Evolutionary conservation across 2,888 invertebrate genomes (phyloP).

Genomic region (Deilephila porcellus): DNA sequence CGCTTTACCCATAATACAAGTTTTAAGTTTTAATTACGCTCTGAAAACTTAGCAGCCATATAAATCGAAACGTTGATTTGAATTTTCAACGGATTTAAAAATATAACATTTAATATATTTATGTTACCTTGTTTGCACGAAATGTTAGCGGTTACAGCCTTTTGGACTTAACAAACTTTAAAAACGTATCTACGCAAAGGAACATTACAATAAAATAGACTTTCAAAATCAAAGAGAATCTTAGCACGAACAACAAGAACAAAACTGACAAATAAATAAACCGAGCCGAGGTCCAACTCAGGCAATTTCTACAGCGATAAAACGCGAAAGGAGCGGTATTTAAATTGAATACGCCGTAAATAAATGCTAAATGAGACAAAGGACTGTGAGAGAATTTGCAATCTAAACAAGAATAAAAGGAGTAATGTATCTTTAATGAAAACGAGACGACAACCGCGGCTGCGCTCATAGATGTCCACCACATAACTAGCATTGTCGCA

Average conservation of each 20-base stretch:
- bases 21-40: conserved; percentile 82
- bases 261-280: conserved; percentile 77
- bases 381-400: conserved; percentile 75
- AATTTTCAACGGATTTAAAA: background rate
- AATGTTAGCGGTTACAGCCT: background rate
- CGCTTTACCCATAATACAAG: conserved; percentile 69
- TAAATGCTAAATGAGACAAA: conserved; percentile 83
- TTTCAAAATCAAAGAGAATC: conserved; percentile 48
- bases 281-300: conserved; percentile 66
- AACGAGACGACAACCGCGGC: conserved; percentile 56
- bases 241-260: conserved; percentile 61
- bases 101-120: background rate
- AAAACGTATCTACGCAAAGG: background rate
- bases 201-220: conserved; percentile 32
- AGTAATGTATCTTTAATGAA: conserved; percentile 78
- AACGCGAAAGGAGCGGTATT: conserved; percentile 77
- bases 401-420: conserved; percentile 78
- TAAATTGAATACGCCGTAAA: conserved; percentile 82
- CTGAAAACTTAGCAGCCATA: conserved; percentile 58
- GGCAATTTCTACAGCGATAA: conserved; percentile 75
- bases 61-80: background rate
- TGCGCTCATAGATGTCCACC: conserved; percentile 29
- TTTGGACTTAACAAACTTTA: background rate
- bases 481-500: conserved; percentile 31
- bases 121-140: background rate